Percentiles rank a stretch among this genome's conserved stretches.
Conservation (phyloP, 2,888 invertebrate species). For the Andrena chrysosceles region DNA sequence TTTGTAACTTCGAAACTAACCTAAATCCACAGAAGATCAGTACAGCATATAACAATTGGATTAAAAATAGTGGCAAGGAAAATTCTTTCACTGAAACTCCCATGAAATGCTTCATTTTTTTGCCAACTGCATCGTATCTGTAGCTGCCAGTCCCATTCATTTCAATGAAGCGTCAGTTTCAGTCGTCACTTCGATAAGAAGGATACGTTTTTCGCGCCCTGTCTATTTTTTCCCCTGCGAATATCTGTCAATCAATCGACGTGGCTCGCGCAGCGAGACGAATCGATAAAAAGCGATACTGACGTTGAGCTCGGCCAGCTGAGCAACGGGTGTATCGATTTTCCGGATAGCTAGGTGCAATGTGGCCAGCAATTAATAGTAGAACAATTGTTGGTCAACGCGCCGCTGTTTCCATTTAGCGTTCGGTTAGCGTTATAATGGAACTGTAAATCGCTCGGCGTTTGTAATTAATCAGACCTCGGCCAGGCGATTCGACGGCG, state of each 20-base stretch:
- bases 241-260: constrained; percentile 50
- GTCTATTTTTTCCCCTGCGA: constrained; percentile 14
- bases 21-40: too few relatives aligned
- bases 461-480: constrained; percentile 69
- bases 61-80: too few relatives aligned
- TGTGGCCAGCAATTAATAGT: constrained; percentile 61
- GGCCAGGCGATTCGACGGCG: constrained; percentile 61
- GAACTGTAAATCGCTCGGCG: constrained; percentile 69
- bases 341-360: constrained; percentile 45
- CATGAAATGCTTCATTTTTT: neutral
- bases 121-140: neutral
- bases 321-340: constrained; percentile 44
- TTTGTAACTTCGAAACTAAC: too few relatives aligned
- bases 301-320: constrained; percentile 21
- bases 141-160: neutral
- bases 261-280: constrained; percentile 34
- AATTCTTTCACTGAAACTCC: too few relatives aligned
- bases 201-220: neutral
- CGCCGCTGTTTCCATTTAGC: constrained; percentile 65
- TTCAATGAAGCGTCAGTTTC: constrained; percentile 6
- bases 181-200: constrained; percentile 20
- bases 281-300: constrained; percentile 24
- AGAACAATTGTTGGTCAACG: constrained; percentile 62
- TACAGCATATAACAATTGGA: too few relatives aligned
- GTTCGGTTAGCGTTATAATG: constrained; percentile 68